These are phyloP conservation scores for Apamea monoglypha DNA, from an alignment of 2,888 invertebrate species.

Conservation along the genomic window DNA sequence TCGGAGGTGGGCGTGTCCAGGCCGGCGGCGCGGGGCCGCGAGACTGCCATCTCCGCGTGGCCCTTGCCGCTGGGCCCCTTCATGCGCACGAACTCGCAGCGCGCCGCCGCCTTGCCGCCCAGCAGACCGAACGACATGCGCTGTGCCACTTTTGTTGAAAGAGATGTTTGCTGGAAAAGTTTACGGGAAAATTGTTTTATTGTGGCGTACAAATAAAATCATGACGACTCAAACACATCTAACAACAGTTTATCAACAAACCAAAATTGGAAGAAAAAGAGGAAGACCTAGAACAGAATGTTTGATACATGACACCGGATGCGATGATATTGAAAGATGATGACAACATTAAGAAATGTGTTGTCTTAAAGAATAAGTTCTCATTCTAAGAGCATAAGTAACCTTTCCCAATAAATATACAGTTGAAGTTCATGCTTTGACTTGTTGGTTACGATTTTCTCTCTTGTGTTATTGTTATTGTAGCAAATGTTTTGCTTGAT, in stretches of 20 bases:
- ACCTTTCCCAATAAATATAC: background rate
- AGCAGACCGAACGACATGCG: constrained; percentile 98
- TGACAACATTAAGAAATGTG: background rate
- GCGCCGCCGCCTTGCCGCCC: constrained; percentile 93
- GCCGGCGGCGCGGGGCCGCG: constrained; percentile 97
- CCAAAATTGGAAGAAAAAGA: background rate
- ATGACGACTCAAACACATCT: background rate
- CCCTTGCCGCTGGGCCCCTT: constrained; percentile 98
- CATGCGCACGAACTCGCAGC: constrained; percentile 99
- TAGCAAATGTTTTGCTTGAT: constrained; percentile 1
- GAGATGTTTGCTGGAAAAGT: constrained; percentile 94
- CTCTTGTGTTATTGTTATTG: constrained; percentile 4
- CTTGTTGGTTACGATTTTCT: background rate
- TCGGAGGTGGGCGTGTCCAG: constrained; percentile 98
- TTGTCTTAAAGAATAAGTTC: background rate
- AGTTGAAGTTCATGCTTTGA: background rate
- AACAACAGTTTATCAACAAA: background rate
- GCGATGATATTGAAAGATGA: background rate
- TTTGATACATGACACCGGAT: too few relatives aligned
- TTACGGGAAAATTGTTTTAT: background rate
- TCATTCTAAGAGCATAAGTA: background rate
- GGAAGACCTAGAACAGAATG: too few relatives aligned
- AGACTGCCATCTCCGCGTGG: constrained; percentile 99
- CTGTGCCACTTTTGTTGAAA: constrained; percentile 98
- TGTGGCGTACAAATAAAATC: background rate